phyloP scores from a whole-genome alignment of 1,140 invertebrate genomes.

The Aricia agestis region DNA sequence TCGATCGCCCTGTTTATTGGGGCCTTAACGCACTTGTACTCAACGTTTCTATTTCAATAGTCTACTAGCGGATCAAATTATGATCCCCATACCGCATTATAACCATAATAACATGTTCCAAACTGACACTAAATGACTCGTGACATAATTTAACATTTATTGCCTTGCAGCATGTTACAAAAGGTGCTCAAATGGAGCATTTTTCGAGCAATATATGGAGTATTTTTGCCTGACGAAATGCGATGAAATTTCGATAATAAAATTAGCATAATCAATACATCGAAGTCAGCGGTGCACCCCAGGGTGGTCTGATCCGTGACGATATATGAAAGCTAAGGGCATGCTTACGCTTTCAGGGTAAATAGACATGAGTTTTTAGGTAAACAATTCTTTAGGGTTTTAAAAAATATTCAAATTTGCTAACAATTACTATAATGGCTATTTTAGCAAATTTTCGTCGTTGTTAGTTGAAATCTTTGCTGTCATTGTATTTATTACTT shows the following conservation, averaged over 20 bases:
- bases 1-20: too few relatives aligned
- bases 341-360: neutral
- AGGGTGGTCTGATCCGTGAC: slow-evolving; percentile 30
- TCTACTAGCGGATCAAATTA: neutral
- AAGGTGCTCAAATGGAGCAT: slow-evolving; percentile 14
- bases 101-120: neutral
- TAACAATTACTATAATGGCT: too few relatives aligned
- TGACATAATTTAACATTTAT: slow-evolving; percentile 28
- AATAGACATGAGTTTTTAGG: neutral
- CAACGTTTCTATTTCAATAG: too few relatives aligned
- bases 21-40: too few relatives aligned
- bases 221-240: slow-evolving; percentile 36
- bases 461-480: too few relatives aligned
- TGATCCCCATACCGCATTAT: neutral
- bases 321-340: slow-evolving; percentile 1
- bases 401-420: too few relatives aligned
- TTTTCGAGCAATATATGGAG: slow-evolving; percentile 22
- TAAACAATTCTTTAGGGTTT: too few relatives aligned
- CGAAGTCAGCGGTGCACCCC: slow-evolving; percentile 54
- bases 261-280: slow-evolving; percentile 71
- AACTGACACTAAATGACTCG: slow-evolving; percentile 21
- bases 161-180: slow-evolving; percentile 28
- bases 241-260: slow-evolving; percentile 62
- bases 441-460: too few relatives aligned
- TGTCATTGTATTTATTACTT: too few relatives aligned